Conservation (phyloP, 2,888 invertebrate species). For the Microplitis deprimator region DNA sequence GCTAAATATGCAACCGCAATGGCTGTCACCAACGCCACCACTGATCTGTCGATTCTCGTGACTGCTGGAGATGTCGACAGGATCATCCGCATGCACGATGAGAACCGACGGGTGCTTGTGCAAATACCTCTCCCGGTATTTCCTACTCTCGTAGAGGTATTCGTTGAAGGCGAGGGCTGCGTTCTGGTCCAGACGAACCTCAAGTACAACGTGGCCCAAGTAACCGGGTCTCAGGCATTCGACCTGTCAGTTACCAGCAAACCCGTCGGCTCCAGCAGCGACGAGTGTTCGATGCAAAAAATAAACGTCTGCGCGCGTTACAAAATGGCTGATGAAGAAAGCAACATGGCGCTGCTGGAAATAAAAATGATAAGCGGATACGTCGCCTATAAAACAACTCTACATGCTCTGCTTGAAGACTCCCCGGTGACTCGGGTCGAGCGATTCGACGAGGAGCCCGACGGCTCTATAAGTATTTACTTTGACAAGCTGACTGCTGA, state of each 20-base stretch:
- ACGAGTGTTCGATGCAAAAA: constrained; percentile 72
- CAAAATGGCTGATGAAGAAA: constrained; percentile 71
- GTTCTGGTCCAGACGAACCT: constrained; percentile 73
- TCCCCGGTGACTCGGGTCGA: constrained; percentile 70
- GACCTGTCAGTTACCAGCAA: constrained; percentile 71
- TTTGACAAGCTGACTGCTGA: constrained; percentile 73
- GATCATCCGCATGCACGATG: constrained; percentile 70
- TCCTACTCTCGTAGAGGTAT: constrained; percentile 72
- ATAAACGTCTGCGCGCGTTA: constrained; percentile 66
- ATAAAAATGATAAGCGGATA: constrained; percentile 78
- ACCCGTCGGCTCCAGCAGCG: constrained; percentile 67
- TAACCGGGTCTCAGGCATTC: constrained; percentile 73
- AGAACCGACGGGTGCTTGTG: constrained; percentile 73
- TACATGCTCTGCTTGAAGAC: constrained; percentile 74
- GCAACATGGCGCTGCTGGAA: constrained; percentile 76
- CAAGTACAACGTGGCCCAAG: constrained; percentile 73
- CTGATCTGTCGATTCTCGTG: constrained; percentile 72
- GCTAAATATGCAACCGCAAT: constrained; percentile 74
- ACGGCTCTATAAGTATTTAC: constrained; percentile 72
- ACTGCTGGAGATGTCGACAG: constrained; percentile 70
- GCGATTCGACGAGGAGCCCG: constrained; percentile 73
- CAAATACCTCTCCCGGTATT: constrained; percentile 69
- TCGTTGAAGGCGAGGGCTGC: constrained; percentile 74
- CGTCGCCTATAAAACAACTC: constrained; percentile 75
- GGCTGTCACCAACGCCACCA: constrained; percentile 61